Conservation (phyloP, 2,888 invertebrate genomes). For the Oxystoma pomonae region DNA sequence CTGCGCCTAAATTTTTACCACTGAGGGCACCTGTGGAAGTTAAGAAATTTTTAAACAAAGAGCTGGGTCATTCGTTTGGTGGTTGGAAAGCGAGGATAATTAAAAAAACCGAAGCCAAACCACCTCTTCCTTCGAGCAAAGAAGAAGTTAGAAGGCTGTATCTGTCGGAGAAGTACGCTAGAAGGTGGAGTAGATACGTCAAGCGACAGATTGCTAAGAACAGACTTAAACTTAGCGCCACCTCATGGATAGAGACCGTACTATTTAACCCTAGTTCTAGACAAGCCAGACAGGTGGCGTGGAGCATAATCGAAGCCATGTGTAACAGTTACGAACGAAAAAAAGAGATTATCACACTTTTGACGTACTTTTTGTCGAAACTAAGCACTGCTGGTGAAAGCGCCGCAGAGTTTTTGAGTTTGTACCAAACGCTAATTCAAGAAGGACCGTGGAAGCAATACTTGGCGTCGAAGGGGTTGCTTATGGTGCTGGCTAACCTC, state of each 20-base stretch:
- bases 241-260: constrained; percentile 87
- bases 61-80: constrained; percentile 64
- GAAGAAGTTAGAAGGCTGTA: constrained; percentile 46
- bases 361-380: constrained; percentile 85
- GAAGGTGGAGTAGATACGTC: constrained; percentile 54
- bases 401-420: constrained; percentile 82
- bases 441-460: constrained; percentile 92
- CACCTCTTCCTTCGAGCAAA: constrained; percentile 24
- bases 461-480: constrained; percentile 73
- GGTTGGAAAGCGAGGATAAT: constrained; percentile 64
- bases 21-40: constrained; percentile 62
- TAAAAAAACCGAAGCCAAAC: constrained; percentile 46
- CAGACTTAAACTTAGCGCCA: constrained; percentile 60
- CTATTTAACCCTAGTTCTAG: constrained; percentile 90
- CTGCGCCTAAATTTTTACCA: constrained; percentile 48
- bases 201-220: constrained; percentile 42
- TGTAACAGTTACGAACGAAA: constrained; percentile 66
- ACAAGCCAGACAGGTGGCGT: constrained; percentile 83
- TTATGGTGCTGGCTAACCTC: constrained; percentile 72
- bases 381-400: constrained; percentile 86
- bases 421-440: constrained; percentile 81
- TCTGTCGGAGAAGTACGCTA: constrained; percentile 71
- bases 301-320: constrained; percentile 81
- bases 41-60: constrained; percentile 68
- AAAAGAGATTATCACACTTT: constrained; percentile 74